Percentiles rank a stretch among this genome's conserved stretches.
Evolutionary conservation across 2,797 vertebrate genomes (phyloP).

Genomic region (Lepilemur ruficaudatus): DNA sequence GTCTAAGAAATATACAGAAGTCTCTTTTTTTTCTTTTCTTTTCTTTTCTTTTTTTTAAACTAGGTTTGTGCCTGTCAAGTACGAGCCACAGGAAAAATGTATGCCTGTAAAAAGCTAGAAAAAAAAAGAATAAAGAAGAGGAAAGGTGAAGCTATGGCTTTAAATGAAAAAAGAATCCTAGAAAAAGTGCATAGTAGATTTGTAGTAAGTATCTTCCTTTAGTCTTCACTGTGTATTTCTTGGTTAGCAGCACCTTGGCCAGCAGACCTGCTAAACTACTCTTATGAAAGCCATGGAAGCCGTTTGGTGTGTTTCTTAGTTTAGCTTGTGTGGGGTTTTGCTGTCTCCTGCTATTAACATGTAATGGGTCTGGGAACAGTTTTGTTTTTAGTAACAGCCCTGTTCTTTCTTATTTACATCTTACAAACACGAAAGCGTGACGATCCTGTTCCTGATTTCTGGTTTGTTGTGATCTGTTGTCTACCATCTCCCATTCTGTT

Average conservation of each 20-base stretch:
- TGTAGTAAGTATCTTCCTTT: constrained; percentile 92
- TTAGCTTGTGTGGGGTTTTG: no score
- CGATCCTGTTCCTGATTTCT: background rate
- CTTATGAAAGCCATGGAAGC: background rate
- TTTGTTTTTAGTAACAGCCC: background rate
- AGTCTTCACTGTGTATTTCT: rapidly evolving
- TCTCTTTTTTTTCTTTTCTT: background rate
- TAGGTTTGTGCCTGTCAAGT: constrained; percentile 98
- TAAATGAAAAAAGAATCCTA: constrained; percentile 96
- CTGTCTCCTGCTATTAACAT: rapidly evolving
- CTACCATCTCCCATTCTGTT: background rate
- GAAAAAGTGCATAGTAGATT: constrained; percentile 98
- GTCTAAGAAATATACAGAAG: background rate
- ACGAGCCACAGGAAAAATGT: constrained; percentile 97
- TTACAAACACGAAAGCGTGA: rapidly evolving
- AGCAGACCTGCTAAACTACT: background rate
- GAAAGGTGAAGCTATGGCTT: constrained; percentile 96
- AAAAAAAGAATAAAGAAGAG: constrained; percentile 97
- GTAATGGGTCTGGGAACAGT: background rate
- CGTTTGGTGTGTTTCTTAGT: no score
- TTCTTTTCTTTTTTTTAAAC: constrained; percentile 2
- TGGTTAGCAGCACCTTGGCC: rapidly evolving
- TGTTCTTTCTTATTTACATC: background rate
- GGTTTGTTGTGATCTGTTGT: background rate
- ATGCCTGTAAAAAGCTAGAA: constrained; percentile 98